phyloP scores from a whole-genome alignment of 2,113 vertebrate species.

The Chiloscyllium plagiosum region DNA sequence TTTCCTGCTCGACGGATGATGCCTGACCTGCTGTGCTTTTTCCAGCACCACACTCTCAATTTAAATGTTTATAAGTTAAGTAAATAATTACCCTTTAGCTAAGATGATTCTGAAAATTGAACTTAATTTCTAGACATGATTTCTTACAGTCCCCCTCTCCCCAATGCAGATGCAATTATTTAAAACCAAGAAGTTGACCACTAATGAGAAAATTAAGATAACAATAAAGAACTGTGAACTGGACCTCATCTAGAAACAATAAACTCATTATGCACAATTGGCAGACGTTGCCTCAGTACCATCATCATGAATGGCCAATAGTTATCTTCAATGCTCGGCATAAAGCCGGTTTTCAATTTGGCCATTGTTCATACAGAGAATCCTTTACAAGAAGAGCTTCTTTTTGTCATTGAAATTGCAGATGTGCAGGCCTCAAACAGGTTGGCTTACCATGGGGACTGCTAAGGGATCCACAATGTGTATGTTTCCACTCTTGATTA shows the following conservation, averaged over 20 bases:
- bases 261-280: not conserved
- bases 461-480: not conserved
- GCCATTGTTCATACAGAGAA: not conserved
- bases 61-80: not conserved
- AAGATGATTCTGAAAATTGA: not conserved
- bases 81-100: not conserved
- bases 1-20: too few relatives aligned
- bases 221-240: not conserved
- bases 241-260: not conserved
- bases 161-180: not conserved
- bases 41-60: too few relatives aligned
- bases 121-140: not conserved
- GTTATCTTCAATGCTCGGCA: not conserved
- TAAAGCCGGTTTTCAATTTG: not conserved
- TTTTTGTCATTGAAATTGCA: not conserved
- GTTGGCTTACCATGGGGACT: not conserved
- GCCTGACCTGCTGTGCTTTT: too few relatives aligned
- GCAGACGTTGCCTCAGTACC: not conserved
- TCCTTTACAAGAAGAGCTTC: not conserved
- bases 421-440: not conserved
- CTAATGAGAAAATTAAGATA: not conserved
- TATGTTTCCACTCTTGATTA: not conserved
- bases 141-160: not conserved
- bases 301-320: not conserved
- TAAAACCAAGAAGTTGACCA: not conserved